Evolutionary conservation across 2,888 invertebrate genomes (phyloP).

Genomic region (Apodemia mormo): DNA sequence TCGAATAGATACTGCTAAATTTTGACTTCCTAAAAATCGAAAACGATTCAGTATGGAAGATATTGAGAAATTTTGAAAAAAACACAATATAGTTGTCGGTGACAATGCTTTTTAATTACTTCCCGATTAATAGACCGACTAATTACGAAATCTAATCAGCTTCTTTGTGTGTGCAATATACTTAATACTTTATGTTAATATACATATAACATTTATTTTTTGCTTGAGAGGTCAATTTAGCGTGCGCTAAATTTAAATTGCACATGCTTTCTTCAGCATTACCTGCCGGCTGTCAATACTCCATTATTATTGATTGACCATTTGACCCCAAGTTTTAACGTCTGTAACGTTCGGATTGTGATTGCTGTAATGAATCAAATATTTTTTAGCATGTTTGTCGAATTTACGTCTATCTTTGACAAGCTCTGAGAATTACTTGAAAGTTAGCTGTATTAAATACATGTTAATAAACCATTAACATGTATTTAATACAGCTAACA

Average conservation of each 20-base stretch:
- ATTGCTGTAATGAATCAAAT: slow-evolving; percentile 45
- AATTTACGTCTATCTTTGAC: slow-evolving; percentile 9
- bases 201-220: too few species aligned
- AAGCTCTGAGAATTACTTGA: slow-evolving; percentile 6
- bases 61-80: too few species aligned
- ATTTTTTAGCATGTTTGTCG: slow-evolving; percentile 5
- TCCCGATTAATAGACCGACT: too few species aligned
- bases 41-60: too few species aligned
- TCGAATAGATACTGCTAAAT: too few species aligned
- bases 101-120: too few species aligned
- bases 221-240: slow-evolving; percentile 20
- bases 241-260: slow-evolving; percentile 36
- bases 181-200: too few species aligned
- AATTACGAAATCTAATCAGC: too few species aligned
- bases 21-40: too few species aligned
- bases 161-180: too few species aligned
- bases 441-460: not conserved
- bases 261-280: slow-evolving; percentile 40
- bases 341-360: slow-evolving; percentile 49
- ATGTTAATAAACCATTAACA: not conserved
- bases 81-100: too few species aligned
- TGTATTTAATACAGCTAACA: too few species aligned
- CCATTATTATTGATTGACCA: slow-evolving; percentile 57
- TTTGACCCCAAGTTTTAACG: slow-evolving; percentile 52
- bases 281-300: slow-evolving; percentile 45